These are phyloP conservation scores for Falcaria lacertinaria DNA, from an alignment of 2,888 invertebrate genomes.

Conservation along the genomic window DNA sequence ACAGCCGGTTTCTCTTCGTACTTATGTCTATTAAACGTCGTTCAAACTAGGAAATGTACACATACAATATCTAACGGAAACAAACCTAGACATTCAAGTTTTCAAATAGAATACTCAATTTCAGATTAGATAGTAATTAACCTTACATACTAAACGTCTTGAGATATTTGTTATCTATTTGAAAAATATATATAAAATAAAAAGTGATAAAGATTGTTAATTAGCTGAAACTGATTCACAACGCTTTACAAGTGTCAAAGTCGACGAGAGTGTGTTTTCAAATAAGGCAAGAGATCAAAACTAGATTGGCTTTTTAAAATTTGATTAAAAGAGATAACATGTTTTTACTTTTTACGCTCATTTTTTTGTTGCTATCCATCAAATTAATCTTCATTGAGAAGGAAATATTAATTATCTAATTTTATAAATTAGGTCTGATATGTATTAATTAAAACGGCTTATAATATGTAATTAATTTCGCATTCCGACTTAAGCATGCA, in stretches of 20 bases:
- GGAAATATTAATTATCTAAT: neutral
- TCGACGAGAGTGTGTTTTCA: neutral
- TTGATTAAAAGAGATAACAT: neutral
- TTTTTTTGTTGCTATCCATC: neutral
- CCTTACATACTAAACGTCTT: conserved; percentile 1
- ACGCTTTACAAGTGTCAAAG: neutral
- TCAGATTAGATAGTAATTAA: conserved; percentile 3
- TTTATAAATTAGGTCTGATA: neutral
- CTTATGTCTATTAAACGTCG: too few relatives aligned
- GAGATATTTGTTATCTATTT: neutral
- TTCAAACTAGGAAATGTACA: too few relatives aligned
- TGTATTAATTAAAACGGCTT: neutral
- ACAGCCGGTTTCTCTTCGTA: too few relatives aligned
- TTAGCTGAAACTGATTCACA: neutral
- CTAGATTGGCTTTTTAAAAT: neutral
- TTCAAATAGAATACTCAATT: conserved; percentile 1
- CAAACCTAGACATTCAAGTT: neutral
- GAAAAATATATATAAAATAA: neutral
- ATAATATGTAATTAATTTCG: neutral
- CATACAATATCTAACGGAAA: neutral
- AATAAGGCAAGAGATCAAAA: neutral
- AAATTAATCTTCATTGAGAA: neutral
- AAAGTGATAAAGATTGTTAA: neutral
- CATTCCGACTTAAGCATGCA: too few relatives aligned
- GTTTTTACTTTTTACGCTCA: neutral